Base-by-base conservation (phyloP, 2,888 invertebrate species). In the Pandemis cinnamomeana region DNA sequence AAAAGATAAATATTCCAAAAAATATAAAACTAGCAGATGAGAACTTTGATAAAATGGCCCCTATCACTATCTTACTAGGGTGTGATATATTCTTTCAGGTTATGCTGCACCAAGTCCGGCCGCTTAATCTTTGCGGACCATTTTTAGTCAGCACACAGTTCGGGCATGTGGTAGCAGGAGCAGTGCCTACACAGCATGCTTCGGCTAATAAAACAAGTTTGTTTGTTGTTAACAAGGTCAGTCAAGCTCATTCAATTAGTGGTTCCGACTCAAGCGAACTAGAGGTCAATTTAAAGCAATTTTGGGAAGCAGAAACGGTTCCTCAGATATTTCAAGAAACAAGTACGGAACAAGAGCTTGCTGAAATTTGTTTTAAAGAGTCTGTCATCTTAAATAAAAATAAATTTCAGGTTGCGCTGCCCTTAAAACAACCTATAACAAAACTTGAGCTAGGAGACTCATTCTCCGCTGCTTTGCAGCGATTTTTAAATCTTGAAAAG, bases 281-380 rank as follows among this genome's bases (percentile, higher is more conserved):
- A 13, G 42, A 27, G 8, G n/a, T 51, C 5, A 36, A 41, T 20
- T 53, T 67, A n/a, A 44, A 13, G 10, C 53, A 67, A 53, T 67
- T 67, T 67, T 67, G 67, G 67, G n/a, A n/a, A 67, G 44, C 53
- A 7, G 67, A 67, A 42, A 53, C 53, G 10, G 53, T 67, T n/a
- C 67, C 67, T 13, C 53, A 67, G 44, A 67, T 48, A 6, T 67
- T 44, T n/a, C 7, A 27, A 51, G 66, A 67, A 42, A 10, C 41
- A 2, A 41, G 41, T 10, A 41, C 53, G 4, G 67, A 67, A 53
- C 67, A 67, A 42, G 53, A 67, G 10, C 53, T 67, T 44, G 53
- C 67, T 42, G 67, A 53, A 53, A 53, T 41, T 48, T 41, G 42
- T 5, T 67, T 67, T 15, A 51, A 67, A 42, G 53, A 67, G 5